phyloP scores from a whole-genome alignment of 2,888 invertebrate genomes.

The Galeruca laticollis region DNA sequence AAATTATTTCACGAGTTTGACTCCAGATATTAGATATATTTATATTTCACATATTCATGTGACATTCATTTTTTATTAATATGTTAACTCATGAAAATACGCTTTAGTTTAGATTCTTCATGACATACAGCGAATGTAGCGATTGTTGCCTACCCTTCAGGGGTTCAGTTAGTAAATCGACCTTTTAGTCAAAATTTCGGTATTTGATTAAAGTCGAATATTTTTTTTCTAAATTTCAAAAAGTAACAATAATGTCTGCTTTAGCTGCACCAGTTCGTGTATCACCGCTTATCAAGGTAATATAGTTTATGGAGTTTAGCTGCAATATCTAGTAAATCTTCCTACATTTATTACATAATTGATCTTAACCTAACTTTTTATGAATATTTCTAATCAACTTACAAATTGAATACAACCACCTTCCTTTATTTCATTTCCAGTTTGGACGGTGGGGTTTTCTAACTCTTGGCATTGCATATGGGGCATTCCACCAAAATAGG shows the following conservation, averaged over 20 bases:
- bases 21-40: no score
- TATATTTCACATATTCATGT: no score
- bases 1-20: no score
- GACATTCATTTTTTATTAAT: background rate
- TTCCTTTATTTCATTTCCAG: slow-evolving; percentile 64
- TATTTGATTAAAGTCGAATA: slow-evolving; percentile 5
- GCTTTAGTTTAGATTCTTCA: background rate
- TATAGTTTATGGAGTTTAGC: no score
- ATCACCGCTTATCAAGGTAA: slow-evolving; percentile 84
- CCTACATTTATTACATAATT: slow-evolving; percentile 30
- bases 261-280: slow-evolving; percentile 80
- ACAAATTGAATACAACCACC: background rate
- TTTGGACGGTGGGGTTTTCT: slow-evolving; percentile 87
- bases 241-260: slow-evolving; percentile 57
- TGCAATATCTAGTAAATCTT: background rate
- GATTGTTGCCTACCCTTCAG: slow-evolving; percentile 9
- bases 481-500: slow-evolving; percentile 78
- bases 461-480: slow-evolving; percentile 79
- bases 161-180: background rate
- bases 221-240: background rate
- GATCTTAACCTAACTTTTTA: background rate
- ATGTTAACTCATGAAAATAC: background rate
- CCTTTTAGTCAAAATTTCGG: background rate
- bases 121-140: background rate
- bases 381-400: background rate